phyloP scores from a whole-genome alignment of 2,888 invertebrate genomes.

The Atrina japonica region DNA sequence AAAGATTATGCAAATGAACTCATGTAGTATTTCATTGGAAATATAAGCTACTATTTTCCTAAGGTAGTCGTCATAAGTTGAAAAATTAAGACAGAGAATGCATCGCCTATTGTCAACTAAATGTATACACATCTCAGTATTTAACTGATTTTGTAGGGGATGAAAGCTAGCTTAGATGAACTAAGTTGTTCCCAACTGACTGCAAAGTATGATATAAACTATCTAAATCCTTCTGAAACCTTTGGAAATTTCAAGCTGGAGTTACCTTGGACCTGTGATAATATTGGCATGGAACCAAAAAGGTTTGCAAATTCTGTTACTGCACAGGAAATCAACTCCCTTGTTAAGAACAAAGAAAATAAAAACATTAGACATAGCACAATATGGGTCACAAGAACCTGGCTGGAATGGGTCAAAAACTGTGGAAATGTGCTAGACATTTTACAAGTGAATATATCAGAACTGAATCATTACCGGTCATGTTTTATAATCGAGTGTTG shows the following conservation, averaged over 20 bases:
- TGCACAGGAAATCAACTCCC: not conserved
- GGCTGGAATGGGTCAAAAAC: not conserved
- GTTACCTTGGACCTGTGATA: not conserved
- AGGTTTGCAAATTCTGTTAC: not conserved
- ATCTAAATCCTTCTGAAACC: not conserved
- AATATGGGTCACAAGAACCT: not conserved
- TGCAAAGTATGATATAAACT: not conserved
- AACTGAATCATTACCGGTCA: not conserved
- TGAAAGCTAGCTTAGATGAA: no score
- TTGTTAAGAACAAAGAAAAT: conserved; percentile 5
- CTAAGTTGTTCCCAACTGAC: not conserved
- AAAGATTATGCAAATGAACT: no score
- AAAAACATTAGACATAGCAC: conserved; percentile 3
- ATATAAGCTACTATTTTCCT: no score
- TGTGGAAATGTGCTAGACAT: not conserved
- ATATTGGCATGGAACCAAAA: not conserved
- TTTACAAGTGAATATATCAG: not conserved
- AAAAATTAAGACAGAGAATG: no score
- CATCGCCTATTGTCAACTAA: no score
- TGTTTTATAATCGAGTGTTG: conserved; percentile 5
- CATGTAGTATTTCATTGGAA: no score
- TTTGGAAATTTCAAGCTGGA: not conserved
- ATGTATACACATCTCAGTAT: no score
- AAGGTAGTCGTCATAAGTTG: no score
- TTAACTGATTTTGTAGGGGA: no score